Percentiles rank a stretch among this genome's conserved stretches.
phyloP scores from a whole-genome alignment of 2,113 vertebrate genomes.

The Galbula dea region DNA sequence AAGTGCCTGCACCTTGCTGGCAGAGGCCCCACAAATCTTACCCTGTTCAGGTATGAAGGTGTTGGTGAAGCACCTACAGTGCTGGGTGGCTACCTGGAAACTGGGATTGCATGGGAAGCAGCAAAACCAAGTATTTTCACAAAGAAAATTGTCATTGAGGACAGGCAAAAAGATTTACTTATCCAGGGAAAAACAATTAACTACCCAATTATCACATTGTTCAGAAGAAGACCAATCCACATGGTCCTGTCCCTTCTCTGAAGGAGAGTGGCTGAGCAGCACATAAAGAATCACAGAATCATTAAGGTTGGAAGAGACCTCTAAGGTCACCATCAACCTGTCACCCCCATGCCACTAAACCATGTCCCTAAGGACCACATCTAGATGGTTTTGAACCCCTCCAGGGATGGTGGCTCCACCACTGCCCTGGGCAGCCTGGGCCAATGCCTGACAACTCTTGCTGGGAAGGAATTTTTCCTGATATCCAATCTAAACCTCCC shows the following conservation, averaged over 20 bases:
- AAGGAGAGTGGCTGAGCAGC: not conserved
- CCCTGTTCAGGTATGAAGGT: not conserved
- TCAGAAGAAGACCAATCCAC: not conserved
- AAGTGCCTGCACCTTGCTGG: not conserved
- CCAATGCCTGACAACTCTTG: too few relatives aligned
- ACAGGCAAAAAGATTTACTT: not conserved
- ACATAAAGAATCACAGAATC: too few relatives aligned
- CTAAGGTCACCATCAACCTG: too few relatives aligned
- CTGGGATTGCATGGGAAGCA: not conserved
- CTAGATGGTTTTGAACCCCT: too few relatives aligned
- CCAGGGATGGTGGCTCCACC: too few relatives aligned
- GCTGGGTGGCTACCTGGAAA: not conserved
- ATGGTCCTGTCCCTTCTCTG: not conserved
- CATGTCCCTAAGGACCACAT: too few relatives aligned
- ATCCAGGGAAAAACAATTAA: not conserved
- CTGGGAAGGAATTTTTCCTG: too few relatives aligned
- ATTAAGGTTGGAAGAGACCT: too few relatives aligned
- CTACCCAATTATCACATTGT: not conserved
- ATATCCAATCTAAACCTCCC: too few relatives aligned
- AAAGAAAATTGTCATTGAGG: rapidly evolving
- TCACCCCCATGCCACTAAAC: too few relatives aligned
- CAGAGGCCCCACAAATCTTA: not conserved
- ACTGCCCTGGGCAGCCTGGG: too few relatives aligned
- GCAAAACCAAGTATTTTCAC: not conserved
- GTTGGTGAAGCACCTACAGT: not conserved